These are phyloP conservation scores for Celastrina argiolus DNA, from an alignment of 2,888 invertebrate genomes.

Conservation along the genomic window DNA sequence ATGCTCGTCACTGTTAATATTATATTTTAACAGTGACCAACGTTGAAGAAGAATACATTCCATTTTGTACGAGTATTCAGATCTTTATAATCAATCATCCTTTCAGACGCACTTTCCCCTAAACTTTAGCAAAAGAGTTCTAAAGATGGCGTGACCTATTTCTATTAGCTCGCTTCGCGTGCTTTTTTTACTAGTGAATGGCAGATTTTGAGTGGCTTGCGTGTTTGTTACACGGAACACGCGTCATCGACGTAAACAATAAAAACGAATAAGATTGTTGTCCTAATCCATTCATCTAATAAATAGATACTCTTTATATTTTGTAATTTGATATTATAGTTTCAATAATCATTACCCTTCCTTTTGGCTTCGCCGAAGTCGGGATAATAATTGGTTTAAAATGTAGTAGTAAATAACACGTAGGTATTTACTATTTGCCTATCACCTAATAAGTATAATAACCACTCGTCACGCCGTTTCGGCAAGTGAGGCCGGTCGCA, in stretches of 20 bases:
- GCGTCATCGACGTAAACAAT: conserved; percentile 10
- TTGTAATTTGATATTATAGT: too few species aligned
- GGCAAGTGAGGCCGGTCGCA: too few species aligned
- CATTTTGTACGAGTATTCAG: not conserved
- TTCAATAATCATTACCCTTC: too few species aligned
- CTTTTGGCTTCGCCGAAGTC: too few species aligned
- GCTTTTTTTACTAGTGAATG: conserved; percentile 10
- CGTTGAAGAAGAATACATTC: not conserved
- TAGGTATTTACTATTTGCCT: too few species aligned
- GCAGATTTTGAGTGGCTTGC: conserved; percentile 14
- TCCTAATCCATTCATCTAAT: not conserved
- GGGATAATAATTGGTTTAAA: too few species aligned
- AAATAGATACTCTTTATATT: too few species aligned
- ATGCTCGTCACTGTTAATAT: not conserved
- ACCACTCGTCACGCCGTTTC: too few species aligned
- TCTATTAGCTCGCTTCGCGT: conserved; percentile 17
- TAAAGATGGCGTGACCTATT: conserved; percentile 15
- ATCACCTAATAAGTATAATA: too few species aligned
- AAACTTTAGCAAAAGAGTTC: not conserved
- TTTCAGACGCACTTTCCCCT: not conserved
- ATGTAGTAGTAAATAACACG: too few species aligned
- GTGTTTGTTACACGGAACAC: not conserved
- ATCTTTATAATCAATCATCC: not conserved
- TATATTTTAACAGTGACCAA: too few species aligned
- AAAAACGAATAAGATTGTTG: not conserved